Evolutionary conservation across 2,113 vertebrate genomes (phyloP), one percentile per base, ranked within the genome.

Genomic region (Penelope pileata): DNA sequence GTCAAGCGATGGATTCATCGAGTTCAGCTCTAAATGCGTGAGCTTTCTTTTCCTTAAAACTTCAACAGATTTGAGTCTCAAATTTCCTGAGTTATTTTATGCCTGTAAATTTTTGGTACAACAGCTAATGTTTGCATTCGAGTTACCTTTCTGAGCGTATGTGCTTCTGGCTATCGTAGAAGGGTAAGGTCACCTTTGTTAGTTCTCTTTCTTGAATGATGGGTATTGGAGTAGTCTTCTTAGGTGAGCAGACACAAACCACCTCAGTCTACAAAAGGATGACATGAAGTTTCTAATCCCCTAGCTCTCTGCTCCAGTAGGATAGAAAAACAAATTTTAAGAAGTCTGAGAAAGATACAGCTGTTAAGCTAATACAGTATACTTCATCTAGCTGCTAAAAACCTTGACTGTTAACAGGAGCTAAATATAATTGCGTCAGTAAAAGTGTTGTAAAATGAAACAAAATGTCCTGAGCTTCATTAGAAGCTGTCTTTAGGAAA

Each of bases 401-500:
- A 42, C 74, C 63, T 83, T 86, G 47, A 42, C 63, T 74, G 45
- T 78, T 90, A 90, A 77, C 22, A 83, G 83, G 77, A 60, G 90
- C 88, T 83, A 83, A 91, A 77, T 83, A 26, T 67, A 93, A 94
- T 78, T 94, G 48, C 69, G 68, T 93, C 79, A 54, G 42, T 90
- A 90, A 83, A 91, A 38, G 40, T 95, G 43, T 29, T 80, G 29
- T 70, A 8, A 70, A 91, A 91, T 83, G 22, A 54, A 51, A 15
- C 7, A 12, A 5, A 34, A n/a, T 32, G 26, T 40, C 13, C 34
- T 66, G 38, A 58, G 32, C 88, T 92, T 76, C 23, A 45, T 92
- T 81, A 82, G 83, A 78, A 82, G 13, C 86, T 94, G 13, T 84
- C 89, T 86, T 91, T 76, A 79, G 81, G 91, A 94, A 93, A 69